phyloP scores from a whole-genome alignment of 1,140 invertebrate species.

The Ylistrum balloti region DNA sequence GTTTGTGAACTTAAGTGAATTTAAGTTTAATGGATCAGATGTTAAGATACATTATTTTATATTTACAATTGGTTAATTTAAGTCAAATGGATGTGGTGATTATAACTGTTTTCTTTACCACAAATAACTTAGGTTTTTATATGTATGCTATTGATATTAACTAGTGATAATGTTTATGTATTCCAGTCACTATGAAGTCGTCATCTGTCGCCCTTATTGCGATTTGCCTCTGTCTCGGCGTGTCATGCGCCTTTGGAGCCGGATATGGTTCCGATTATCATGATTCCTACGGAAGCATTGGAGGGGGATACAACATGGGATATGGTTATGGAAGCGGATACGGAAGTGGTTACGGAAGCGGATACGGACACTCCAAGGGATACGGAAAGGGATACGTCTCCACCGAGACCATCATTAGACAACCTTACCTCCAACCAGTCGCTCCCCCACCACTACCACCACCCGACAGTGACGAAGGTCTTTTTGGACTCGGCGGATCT shows the following conservation, averaged over 20 bases:
- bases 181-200: slow-evolving; percentile 12
- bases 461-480: not conserved
- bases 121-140: no score
- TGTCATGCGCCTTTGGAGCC: not conserved
- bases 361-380: not conserved
- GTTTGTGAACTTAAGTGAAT: no score
- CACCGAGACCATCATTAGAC: slow-evolving; percentile 18
- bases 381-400: slow-evolving; percentile 24
- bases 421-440: not conserved
- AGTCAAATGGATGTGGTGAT: no score
- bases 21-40: no score
- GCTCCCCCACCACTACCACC: not conserved
- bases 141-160: not conserved
- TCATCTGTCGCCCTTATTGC: not conserved
- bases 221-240: not conserved
- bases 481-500: not conserved
- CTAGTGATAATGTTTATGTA: not conserved
- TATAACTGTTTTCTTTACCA: not conserved
- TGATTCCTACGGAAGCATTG: not conserved
- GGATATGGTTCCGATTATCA: not conserved
- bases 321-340: not conserved
- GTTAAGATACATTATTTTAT: no score
- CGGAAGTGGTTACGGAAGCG: slow-evolving; percentile 25
- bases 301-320: not conserved
- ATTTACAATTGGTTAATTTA: no score